These are phyloP conservation scores for Tachysurus fulvidraco DNA, from an alignment of 2,113 vertebrate genomes.

Conservation along the genomic window DNA sequence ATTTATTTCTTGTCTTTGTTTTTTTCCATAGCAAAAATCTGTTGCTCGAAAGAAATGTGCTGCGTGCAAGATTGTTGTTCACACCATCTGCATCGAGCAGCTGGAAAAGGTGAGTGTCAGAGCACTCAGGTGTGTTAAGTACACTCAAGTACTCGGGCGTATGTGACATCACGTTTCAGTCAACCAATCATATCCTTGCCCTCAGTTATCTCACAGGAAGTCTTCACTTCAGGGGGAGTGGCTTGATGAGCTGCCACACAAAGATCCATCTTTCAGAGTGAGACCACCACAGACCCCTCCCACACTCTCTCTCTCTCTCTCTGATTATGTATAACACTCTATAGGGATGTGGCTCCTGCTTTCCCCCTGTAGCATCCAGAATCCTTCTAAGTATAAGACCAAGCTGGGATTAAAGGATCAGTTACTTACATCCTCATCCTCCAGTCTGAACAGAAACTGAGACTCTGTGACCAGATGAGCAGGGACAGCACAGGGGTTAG, in stretches of 20 bases:
- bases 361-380: neutral
- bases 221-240: constrained; percentile 53
- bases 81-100: constrained; percentile 88
- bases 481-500: neutral
- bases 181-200: constrained; percentile 49
- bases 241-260: constrained; percentile 58
- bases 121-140: too few relatives aligned
- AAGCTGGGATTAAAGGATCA: constrained; percentile 35
- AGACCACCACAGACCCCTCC: constrained; percentile 50
- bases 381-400: neutral
- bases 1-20: constrained; percentile 13
- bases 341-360: neutral
- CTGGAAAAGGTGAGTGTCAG: constrained; percentile 84
- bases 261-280: constrained; percentile 71
- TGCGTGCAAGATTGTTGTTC: constrained; percentile 92
- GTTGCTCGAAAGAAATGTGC: constrained; percentile 88
- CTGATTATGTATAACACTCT: neutral
- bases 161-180: constrained; percentile 26
- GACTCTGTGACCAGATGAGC: constrained; percentile 1
- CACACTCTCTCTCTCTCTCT: neutral
- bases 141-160: neutral
- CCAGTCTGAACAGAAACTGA: constrained; percentile 31
- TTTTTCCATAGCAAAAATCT: constrained; percentile 82
- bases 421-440: constrained; percentile 9
- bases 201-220: constrained; percentile 66